Conservation (phyloP, 1,140 invertebrate genomes). For the Ceratitis capitata region DNA sequence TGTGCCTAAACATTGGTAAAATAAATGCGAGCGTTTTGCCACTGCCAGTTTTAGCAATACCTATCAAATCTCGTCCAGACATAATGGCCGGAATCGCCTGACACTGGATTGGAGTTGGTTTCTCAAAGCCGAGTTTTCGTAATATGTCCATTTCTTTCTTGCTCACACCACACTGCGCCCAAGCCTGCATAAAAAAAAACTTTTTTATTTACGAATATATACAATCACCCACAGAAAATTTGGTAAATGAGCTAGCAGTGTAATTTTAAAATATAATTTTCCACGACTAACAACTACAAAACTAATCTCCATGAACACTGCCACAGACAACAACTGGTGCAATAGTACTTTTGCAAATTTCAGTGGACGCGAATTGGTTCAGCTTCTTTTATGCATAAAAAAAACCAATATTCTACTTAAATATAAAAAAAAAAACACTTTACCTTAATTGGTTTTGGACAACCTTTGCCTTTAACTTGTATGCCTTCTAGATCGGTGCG, state of each 20-base stretch:
- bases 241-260: not conserved
- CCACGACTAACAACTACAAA: not conserved
- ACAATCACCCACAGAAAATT: not conserved
- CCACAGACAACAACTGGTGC: not conserved
- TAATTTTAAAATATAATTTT: not conserved
- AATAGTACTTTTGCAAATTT: not conserved
- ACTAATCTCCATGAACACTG: not conserved
- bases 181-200: conserved; percentile 69
- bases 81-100: conserved; percentile 99
- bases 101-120: conserved; percentile 98
- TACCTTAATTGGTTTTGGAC: conserved; percentile 90
- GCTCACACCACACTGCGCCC: conserved; percentile 98
- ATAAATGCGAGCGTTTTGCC: conserved; percentile 99
- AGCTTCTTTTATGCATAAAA: no score
- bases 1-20: conserved; percentile 98
- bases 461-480: conserved; percentile 85
- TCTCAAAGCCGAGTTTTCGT: conserved; percentile 93
- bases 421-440: no score
- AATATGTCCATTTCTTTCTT: conserved; percentile 95
- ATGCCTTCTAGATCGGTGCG: conserved; percentile 87
- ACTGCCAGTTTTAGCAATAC: conserved; percentile 99
- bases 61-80: conserved; percentile 96
- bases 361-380: not conserved
- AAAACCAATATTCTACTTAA: no score
- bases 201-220: not conserved